phyloP scores from a whole-genome alignment of 2,113 vertebrate genomes.

The Uropsilus gracilis region DNA sequence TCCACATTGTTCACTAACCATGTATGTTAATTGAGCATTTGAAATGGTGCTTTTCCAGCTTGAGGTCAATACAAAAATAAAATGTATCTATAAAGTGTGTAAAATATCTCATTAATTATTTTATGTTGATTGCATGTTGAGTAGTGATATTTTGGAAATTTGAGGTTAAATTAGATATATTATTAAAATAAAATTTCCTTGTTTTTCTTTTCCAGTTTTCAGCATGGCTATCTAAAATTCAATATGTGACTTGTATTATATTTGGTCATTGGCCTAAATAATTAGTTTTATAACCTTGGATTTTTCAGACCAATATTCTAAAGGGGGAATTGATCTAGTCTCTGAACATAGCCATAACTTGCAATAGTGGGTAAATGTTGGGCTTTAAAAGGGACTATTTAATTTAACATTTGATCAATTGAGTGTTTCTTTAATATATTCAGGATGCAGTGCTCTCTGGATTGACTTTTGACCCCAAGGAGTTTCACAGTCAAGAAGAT shows the following conservation, averaged over 20 bases:
- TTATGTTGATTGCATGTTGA: constrained; percentile 1
- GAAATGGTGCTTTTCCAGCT: not conserved
- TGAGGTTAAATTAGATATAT: not conserved
- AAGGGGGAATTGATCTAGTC: not conserved
- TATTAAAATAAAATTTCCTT: not conserved
- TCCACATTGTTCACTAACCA: not conserved
- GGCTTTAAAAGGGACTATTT: constrained; percentile 14
- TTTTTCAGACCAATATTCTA: not conserved
- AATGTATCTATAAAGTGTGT: not conserved
- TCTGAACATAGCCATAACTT: not conserved
- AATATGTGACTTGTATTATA: not conserved
- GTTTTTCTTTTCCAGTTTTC: not conserved
- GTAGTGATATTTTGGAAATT: constrained; percentile 7
- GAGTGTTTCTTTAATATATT: constrained; percentile 52
- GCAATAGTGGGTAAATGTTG: not conserved
- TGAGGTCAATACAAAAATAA: not conserved
- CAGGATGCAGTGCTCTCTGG: constrained; percentile 5
- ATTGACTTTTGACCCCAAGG: constrained; percentile 52
- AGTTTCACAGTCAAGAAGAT: constrained; percentile 49
- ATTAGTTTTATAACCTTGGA: constrained; percentile 3
- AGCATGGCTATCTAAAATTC: constrained; percentile 30
- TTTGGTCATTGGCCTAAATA: constrained; percentile 2
- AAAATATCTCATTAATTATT: not conserved
- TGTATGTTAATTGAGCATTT: not conserved
- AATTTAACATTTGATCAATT: constrained; percentile 52